Base-by-base conservation (phyloP, 2,797 vertebrate genomes). In the Notolepis coatsorum region DNA sequence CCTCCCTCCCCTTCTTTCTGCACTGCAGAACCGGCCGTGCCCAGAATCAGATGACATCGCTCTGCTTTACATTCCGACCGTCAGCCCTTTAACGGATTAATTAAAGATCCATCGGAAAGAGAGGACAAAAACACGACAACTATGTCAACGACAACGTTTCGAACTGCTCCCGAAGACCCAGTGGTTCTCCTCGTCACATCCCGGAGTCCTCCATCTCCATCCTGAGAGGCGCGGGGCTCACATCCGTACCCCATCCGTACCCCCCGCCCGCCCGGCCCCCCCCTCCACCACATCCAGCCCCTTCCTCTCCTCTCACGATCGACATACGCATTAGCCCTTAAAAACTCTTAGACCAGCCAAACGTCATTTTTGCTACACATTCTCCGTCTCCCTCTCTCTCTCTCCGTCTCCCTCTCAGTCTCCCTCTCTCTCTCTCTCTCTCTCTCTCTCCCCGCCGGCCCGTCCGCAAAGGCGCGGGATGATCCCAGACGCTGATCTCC, bases 81-180 rank as follows among this genome's bases (percentile, higher is more conserved):
- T 38, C 43, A 68, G 39, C 7, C 20, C 10, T 80, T 48, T 62
- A 56, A 25, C 66, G 43, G 35, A 58, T 68, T 31, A 38, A 65
- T 61, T 85, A 54, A 68, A 39, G 39, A 35, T 9, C 21, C 7
- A 46, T n/a, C 6, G 15, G 4, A 48, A 2, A 38, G 21, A 8
- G 43, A 43, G n/a, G 54, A 68, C 64, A 54, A 38, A 55, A 66
- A 58, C 56, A 66, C 69, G 60, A 55, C 68, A 68, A 69, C 74
- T 65, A 71, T 73, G 84, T 62, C 50, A 73, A 66, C 69, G 60
- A 55, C 68, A 68, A 69, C 74, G 65, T 71, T 73, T 84, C 61
- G 48, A 73, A 82, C 92, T 92, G 93, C 92, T 73, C 81, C 93
- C 91, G 92, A n/a, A n/a, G n/a, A 95, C 93, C 94, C 95, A 95